Evolutionary conservation across 2,113 vertebrate genomes (phyloP).

Genomic region (Petroica traversi): DNA sequence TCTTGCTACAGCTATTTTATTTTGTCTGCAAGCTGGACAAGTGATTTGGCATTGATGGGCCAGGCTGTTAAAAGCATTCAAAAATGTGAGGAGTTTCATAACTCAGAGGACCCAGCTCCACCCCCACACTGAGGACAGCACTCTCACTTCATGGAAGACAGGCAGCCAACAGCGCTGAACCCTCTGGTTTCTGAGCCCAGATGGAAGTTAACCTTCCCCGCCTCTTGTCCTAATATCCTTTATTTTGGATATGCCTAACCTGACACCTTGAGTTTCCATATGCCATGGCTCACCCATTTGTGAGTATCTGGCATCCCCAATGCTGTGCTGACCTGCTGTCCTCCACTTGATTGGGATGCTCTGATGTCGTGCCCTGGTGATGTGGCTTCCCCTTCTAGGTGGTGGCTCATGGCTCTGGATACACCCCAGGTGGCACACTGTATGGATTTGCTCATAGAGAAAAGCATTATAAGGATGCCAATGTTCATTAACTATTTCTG

Average conservation of each 20-base stretch:
- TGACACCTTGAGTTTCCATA: neutral
- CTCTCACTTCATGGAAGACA: neutral
- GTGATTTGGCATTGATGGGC: neutral
- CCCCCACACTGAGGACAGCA: fast-evolving
- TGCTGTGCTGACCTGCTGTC: neutral
- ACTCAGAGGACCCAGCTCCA: neutral
- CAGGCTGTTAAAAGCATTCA: neutral
- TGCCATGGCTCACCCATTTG: neutral
- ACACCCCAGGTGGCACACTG: neutral
- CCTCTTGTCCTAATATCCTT: neutral
- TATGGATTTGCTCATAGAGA: neutral
- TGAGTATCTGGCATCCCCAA: neutral
- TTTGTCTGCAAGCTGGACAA: constrained; percentile 53
- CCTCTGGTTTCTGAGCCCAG: neutral
- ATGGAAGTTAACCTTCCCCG: neutral
- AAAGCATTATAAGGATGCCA: neutral
- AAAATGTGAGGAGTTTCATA: neutral
- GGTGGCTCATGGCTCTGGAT: neutral
- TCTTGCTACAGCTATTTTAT: constrained; percentile 42
- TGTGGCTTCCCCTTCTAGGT: neutral
- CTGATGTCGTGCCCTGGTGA: neutral
- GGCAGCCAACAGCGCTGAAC: neutral
- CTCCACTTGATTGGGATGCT: neutral
- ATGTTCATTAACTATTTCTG: neutral
- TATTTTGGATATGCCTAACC: neutral